Base-by-base conservation (phyloP, 2,888 invertebrate genomes). In the Microplitis deprimator region DNA sequence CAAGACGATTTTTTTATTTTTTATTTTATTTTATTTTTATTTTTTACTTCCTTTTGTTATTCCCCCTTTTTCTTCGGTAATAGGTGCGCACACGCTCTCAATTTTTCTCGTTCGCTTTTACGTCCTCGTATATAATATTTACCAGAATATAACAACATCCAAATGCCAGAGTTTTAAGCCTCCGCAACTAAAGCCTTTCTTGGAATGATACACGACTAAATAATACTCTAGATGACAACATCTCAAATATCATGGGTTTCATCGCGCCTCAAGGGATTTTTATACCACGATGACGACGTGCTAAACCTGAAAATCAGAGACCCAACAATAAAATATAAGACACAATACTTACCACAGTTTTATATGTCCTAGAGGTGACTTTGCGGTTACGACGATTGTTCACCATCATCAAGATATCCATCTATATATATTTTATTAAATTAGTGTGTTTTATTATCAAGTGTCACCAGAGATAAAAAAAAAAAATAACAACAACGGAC, bases 1-100 rank as follows among this genome's bases (percentile, higher is more conserved):
- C 16, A 29, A 10, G 8, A 7, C 20, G 5, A 13, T 20, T 29
- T 40, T 68, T 13, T 38, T 6, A 5, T 68, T 6, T 38, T 6
- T 10, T 40, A 40, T 68, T 68, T 38, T 68, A 59, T 68, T 61
- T 68, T 38, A 64, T 71, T 71, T 29, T 75, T 79, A 70, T 77
- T 67, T 78, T 79, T 81, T 82, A 50, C 83, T 39, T 78, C 74
- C 79, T 81, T 77, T 77, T 78, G 73, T 77, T 68, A 29, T 29
- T 29, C 29, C 73, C 75, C 70, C 61, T 79, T 73, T 82, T 77
- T 20, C 79, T 80, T 79, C 77, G 79, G 77, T 83, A 83, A 79
- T 79, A 76, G 81, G 77, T 74, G 80, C 79, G 73, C 79, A 76
- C 78, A 78, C 81, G 80, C 73, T 77, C 74, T 77, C 76, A 40